Base-by-base conservation (phyloP, 2,888 invertebrate species). In the Lasius fuliginosus region DNA sequence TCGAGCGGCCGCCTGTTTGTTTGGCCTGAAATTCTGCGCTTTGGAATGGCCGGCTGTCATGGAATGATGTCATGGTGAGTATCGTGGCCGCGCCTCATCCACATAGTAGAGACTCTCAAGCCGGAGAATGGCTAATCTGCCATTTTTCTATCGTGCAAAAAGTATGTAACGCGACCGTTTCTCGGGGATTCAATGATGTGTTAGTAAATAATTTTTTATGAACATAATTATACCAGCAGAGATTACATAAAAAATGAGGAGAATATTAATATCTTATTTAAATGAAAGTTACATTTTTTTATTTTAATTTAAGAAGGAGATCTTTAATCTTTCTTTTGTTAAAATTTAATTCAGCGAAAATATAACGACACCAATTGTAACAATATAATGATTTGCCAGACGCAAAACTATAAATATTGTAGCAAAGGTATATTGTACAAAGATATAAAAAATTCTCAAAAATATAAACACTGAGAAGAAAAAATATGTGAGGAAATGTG, bases 31-130 rank as follows among this genome's bases (percentile, higher is more conserved):
- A 93, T 92, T 92, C 91, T 91, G 90, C 90, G 91, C 90, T 89
- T 89, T 90, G 92, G 92, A 92, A 92, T 92, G 91, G 89, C 89
- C 91, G 91, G 90, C 93, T 94, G 94, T 95, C 94, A 94, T 94
- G 94, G 94, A 95, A 94, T 95, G 94, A 94, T 94, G 94, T 94
- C 94, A 94, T 94, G 94, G 94, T 93, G 91, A 85, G 83, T 68
- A 65, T 56, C 67, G 58, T 69, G 67, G 58, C 81, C 73, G 81
- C 53, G 62, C 33, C 60, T 60, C 84, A 36, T 62, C 76, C 62
- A 71, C 71, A 30, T 81, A 46, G 81, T 71, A 40, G 46, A 81
- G 53, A 53, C 76, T 56, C 69, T 73, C 82, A 42, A 65, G 76
- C n/a, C 53, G 30, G 53, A 73, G 82, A 82, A 79, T 69, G 71